Evolutionary conservation across 2,113 vertebrate species (phyloP), one percentile per base, ranked within the genome.

Genomic region (Steatornis caripensis): DNA sequence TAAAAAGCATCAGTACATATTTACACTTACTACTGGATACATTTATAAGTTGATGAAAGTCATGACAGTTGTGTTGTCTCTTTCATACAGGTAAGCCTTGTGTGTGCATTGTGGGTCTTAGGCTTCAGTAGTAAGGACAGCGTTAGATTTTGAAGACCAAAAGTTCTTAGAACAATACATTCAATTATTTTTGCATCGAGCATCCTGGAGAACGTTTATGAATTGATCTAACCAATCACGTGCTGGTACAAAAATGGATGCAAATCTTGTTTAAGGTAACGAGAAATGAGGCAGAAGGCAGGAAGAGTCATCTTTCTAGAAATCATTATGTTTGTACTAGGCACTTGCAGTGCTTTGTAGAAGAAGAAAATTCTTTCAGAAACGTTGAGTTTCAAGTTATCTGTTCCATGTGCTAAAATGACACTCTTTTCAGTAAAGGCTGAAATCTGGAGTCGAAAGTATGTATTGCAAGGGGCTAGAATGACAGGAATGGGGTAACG

Each of bases 221-320:
- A 55, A 43, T 70, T 13, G 37, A 18, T 75, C 20, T 66, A 49
- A 53, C 7, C 62, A 70, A 68, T 87, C 15, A 55, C 1, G 0
- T 0, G 0, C 15, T 13, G 1, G 1, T 41, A 46, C 13, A 55
- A 48, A 85, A 85, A 32, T 49, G 8, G 10, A 2, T 79, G 37
- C 1, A 1, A 55, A 22, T 58, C 39, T 69, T 89, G 26, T 19
- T 72, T 83, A 83, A 58, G 37, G 53, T 77, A 1, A 21, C 74
- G n/a, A 85, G 49, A 84, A 84, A 64, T 34, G 14, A 86, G 15
- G 27, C 24, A 61, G 69, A 83, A 72, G 9, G 32, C 29, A 36
- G 58, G n/a, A 88, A 68, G 68, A 23, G 15, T 48, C 5, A 3
- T 68, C 22, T 45, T 93, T 74, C 26, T 69, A 36, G 41, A 62